Evolutionary conservation across 2,888 invertebrate species (phyloP).

Genomic region (Athalia cordata): DNA sequence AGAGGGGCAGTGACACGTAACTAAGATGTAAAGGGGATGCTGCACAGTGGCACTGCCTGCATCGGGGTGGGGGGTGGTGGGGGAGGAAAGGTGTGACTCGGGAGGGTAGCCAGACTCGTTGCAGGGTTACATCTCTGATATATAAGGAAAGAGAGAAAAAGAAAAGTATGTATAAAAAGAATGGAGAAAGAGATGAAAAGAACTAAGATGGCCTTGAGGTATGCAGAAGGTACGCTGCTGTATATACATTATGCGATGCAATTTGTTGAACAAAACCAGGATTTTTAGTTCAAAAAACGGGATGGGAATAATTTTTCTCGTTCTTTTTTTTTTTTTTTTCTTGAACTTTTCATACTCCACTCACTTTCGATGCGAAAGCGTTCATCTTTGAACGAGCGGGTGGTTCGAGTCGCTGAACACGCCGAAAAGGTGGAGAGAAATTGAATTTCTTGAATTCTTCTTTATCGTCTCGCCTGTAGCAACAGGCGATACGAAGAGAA

Average conservation of each 20-base stretch:
- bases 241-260: not conserved
- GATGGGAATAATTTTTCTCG: not conserved
- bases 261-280: constrained; percentile 29
- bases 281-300: not conserved
- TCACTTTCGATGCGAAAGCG: not conserved
- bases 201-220: not conserved
- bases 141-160: not conserved
- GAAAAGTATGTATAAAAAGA: constrained; percentile 44
- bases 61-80: constrained; percentile 49
- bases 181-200: not conserved
- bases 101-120: constrained; percentile 21
- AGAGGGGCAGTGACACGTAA: constrained; percentile 59
- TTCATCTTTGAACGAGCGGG: constrained; percentile 1
- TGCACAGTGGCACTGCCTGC: constrained; percentile 1
- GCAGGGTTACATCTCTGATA: not conserved
- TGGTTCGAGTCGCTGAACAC: constrained; percentile 23
- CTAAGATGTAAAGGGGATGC: constrained; percentile 54
- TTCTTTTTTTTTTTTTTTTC: not conserved
- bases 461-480: not conserved
- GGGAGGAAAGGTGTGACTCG: constrained; percentile 53
- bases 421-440: not conserved
- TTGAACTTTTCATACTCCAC: not conserved
- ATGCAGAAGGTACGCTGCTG: not conserved
- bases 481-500: not conserved
- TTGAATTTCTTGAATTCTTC: constrained; percentile 23